Base-by-base conservation (phyloP, 2,113 vertebrate species). In the Antennarius striatus region DNA sequence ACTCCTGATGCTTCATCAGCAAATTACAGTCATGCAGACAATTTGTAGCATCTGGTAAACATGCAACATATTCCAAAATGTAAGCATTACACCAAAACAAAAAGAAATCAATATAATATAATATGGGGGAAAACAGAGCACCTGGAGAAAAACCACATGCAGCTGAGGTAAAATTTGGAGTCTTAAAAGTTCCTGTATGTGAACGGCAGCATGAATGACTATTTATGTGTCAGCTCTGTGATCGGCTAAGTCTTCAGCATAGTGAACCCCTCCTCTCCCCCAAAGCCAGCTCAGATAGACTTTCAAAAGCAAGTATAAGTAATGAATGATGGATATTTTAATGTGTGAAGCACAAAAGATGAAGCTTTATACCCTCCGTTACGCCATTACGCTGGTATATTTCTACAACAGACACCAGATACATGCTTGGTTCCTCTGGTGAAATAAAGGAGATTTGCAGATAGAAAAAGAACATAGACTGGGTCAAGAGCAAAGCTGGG, bases 21-120 rank as follows among this genome's bases (percentile, higher is more conserved):
- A 52, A 10, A 4, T 0, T 49, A 40, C 39, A 36, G 48, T 68
- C 72, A 83, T 81, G 80, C 80, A 75, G 45, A 61, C 11, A 0
- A 30, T 13, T 4, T 51, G 68, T 49, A 50, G 10, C 1, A 1
- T 47, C 28, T 28, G 48, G 8, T 14, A 39, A 50, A 66, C 77
- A 72, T 85, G 80, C 77, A 67, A 47, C 39, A 45, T 29, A 6
- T 65, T 22, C 45, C 57, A 71, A 16, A 47, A 47, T 22, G 0
- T 11, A 17, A 58, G 55, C 71, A 67, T 43, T 63, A 32, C 32
- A 16, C 45, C 17, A 63, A 54, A 67, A 54, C 1, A 36, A 10
- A 56, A 1, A 28, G 7, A 47, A 39, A 52, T 15, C 6, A 54
- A 53, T 8, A 48, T 4, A 12, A 0, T 12, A 2, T 48, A 11